Base-by-base conservation (phyloP, 2,113 vertebrate species). In the Grus americana region DNA sequence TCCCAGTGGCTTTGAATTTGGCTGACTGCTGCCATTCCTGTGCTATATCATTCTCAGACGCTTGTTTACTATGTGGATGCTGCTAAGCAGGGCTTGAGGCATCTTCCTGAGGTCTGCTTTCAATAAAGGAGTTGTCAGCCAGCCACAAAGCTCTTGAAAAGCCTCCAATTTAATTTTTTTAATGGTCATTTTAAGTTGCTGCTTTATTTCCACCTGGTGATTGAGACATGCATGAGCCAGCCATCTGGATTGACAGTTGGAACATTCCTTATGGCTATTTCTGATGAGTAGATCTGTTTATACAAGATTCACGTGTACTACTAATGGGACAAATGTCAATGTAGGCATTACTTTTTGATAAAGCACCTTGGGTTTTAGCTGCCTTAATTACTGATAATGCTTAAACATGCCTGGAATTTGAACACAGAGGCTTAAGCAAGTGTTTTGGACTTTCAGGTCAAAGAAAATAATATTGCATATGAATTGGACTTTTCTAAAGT, bases 401-500 rank as follows among this genome's bases (percentile, higher is more conserved):
- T 78, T 67, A 70, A 47, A 90, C 40, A 10, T 42, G 58, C 38
- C 61, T 80, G 58, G 38, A 63, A 68, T 81, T 89, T 87, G 68
- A 84, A 62, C 73, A 23, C 50, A 46, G 38, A 52, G 44, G 10
- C 40, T 92, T 89, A 95, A 90, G 32, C 36, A 76, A 92, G 93
- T 79, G 24, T 66, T 71, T 84, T 87, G 87, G 79, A 57, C n/a
- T 76, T 94, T 40, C 98, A 99, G 99, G 99, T 99, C 85, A 99
- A 98, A 93, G 99, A 99, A 98, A 99, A 99, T 22, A 98, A 98
- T 24, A 94, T 98, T 40, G 88, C 73, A 0, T 99, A 99, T 13
- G 99, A 99, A 86, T 98, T 99, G 98, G 99, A 99, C 97, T 99
- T 99, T 42, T 99, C 99, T 34, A 98, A 98, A 63, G 99, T 99